phyloP scores from a whole-genome alignment of 2,888 invertebrate species.

The Euspilapteryx auroguttella region DNA sequence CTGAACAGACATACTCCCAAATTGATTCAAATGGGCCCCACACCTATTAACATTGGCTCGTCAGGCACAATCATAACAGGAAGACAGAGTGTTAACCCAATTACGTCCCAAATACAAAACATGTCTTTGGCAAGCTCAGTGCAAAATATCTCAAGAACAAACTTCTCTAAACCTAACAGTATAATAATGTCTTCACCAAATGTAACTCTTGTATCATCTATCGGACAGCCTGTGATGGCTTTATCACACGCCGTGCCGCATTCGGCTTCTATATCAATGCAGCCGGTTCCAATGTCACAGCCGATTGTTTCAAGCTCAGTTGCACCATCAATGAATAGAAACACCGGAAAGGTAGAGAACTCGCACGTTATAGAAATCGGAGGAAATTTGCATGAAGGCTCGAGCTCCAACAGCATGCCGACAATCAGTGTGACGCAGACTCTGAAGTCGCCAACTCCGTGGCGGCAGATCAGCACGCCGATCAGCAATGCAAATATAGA shows the following conservation, averaged over 20 bases:
- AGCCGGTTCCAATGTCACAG: slow-evolving; percentile 45
- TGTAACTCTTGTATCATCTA: slow-evolving; percentile 46
- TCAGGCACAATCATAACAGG: slow-evolving; percentile 32
- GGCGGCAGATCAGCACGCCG: slow-evolving; percentile 33
- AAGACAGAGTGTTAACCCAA: slow-evolving; percentile 44
- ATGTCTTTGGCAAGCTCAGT: slow-evolving; percentile 38
- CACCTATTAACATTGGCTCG: slow-evolving; percentile 24
- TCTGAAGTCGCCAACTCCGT: slow-evolving; percentile 47
- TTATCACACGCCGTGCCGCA: slow-evolving; percentile 46
- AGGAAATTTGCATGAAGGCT: slow-evolving; percentile 42
- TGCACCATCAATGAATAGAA: slow-evolving; percentile 36
- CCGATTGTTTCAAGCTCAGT: slow-evolving; percentile 52
- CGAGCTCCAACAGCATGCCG: slow-evolving; percentile 29
- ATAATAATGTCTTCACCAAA: slow-evolving; percentile 39
- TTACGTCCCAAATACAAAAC: slow-evolving; percentile 48
- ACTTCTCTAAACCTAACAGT: slow-evolving; percentile 29
- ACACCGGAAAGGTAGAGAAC: slow-evolving; percentile 40
- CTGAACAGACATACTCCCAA: slow-evolving; percentile 40
- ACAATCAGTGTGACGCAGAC: slow-evolving; percentile 51
- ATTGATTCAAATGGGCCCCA: slow-evolving; percentile 44
- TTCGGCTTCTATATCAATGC: slow-evolving; percentile 37
- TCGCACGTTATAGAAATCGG: slow-evolving; percentile 51
- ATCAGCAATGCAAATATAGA: slow-evolving; percentile 20
- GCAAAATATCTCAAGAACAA: slow-evolving; percentile 31
- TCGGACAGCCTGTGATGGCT: slow-evolving; percentile 50